Percentiles rank a stretch among this genome's conserved stretches.
These are phyloP conservation scores for Leptinotarsa defecta DNA, from an alignment of 1,140 invertebrate species.

Conservation along the genomic window DNA sequence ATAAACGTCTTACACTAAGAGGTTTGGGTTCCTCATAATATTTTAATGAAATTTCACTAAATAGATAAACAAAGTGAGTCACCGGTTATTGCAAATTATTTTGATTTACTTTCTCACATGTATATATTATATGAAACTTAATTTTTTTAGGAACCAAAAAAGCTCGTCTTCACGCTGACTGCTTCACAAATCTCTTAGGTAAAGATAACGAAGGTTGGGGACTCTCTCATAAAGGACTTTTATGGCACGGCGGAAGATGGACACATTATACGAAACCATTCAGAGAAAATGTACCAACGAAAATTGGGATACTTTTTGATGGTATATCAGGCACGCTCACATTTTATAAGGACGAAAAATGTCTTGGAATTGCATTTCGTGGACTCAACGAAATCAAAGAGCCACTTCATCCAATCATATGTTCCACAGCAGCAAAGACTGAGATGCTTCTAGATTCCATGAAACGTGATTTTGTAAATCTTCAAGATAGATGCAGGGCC, in stretches of 20 bases:
- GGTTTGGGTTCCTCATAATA: background rate
- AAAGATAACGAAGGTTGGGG: slow-evolving; percentile 75
- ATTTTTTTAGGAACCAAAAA: slow-evolving; percentile 65
- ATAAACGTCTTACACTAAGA: background rate
- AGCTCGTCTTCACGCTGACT: slow-evolving; percentile 67
- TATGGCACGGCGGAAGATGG: slow-evolving; percentile 71
- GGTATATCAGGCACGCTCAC: slow-evolving; percentile 71
- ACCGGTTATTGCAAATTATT: too few species aligned
- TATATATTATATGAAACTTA: background rate
- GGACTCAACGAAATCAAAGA: slow-evolving; percentile 64
- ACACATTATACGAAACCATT: slow-evolving; percentile 70
- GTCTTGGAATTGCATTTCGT: slow-evolving; percentile 65
- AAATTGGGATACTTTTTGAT: slow-evolving; percentile 71
- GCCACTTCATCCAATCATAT: slow-evolving; percentile 71
- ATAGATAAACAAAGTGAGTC: too few species aligned
- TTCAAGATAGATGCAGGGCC: slow-evolving; percentile 69
- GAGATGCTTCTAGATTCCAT: slow-evolving; percentile 66
- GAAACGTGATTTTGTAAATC: slow-evolving; percentile 66
- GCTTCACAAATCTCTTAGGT: slow-evolving; percentile 73
- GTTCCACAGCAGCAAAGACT: slow-evolving; percentile 77
- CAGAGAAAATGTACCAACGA: slow-evolving; percentile 69
- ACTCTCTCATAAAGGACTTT: slow-evolving; percentile 72
- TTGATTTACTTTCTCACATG: background rate
- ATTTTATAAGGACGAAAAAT: slow-evolving; percentile 73
- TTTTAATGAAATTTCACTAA: background rate